Evolutionary conservation across 1,140 invertebrate genomes (phyloP), one percentile per base, ranked within the genome.

Genomic region (Nixonia krombeini): DNA sequence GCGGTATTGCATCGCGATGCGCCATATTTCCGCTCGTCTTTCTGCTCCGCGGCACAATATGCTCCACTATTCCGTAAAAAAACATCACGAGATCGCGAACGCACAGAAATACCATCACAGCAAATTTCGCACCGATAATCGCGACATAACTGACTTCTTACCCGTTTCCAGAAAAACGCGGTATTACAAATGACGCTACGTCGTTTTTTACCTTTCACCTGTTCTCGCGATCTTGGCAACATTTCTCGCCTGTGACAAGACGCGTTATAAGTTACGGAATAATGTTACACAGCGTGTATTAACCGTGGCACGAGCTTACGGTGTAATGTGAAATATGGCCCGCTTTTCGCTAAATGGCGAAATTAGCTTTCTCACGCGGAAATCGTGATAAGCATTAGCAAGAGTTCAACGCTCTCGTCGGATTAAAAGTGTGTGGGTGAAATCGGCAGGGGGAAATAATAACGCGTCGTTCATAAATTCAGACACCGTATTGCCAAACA

Each of bases 11-110:
- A 52, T 64, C 42, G 37, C 33, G 4, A 18, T 7, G 26, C 29
- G 16, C 28, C 38, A 44, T 53, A 26, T 62, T 62, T 53, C 44
- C 9, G 37, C 37, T 38, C 47, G 40, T 8, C 50, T 23, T 13
- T 6, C 28, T 16, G 9, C 40, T 53, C n/a, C 42, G 12, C 16
- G 23, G 4, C n/a, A 21, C 44, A 57, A 28, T 46, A 25, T 23
- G 21, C 40, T 57, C 21, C 1, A 13, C 7, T 26, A 26, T 44
- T 6, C 10, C 1, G 2, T n/a, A 18, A 23, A 12, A n/a, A n/a
- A n/a, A n/a, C n/a, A n/a, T n/a, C n/a, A 12, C 23, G 40, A 23
- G 40, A 26, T 25, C n/a, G n/a, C 10, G 12, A 23, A 5, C 12
- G 21, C 40, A 9, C 12, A 7, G 1, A 44, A 44, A 10, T 25